Conservation (phyloP, 64 coral and sea anemone genomes). For the Montipora foliosa region DNA sequence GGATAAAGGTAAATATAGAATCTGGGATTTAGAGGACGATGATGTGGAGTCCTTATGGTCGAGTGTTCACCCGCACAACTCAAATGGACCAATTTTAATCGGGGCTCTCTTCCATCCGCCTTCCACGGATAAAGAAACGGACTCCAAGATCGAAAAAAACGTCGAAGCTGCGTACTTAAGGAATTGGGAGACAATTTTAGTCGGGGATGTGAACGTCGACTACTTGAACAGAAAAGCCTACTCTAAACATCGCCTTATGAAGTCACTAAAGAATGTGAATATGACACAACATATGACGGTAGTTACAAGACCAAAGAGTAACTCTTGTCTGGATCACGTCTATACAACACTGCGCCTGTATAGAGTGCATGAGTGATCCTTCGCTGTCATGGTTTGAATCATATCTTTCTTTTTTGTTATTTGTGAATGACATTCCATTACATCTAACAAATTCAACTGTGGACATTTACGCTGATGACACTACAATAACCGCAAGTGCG, state of each 20-base stretch:
- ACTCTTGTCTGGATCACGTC: too few relatives aligned
- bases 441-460: too few relatives aligned
- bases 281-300: too few relatives aligned
- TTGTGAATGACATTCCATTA: constrained; percentile 26
- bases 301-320: too few relatives aligned
- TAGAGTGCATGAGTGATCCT: neutral
- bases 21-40: constrained; percentile 15
- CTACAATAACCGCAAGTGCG: constrained; percentile 3
- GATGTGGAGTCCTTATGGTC: constrained; percentile 32
- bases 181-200: neutral
- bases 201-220: constrained; percentile 16
- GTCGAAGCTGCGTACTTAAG: constrained; percentile 29
- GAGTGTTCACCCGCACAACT: constrained; percentile 35
- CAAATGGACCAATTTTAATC: constrained; percentile 28
- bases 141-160: neutral
- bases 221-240: neutral
- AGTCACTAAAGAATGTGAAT: too few relatives aligned
- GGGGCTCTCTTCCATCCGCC: constrained; percentile 38
- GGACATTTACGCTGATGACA: constrained; percentile 40
- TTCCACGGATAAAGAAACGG: neutral
- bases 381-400: constrained; percentile 37
- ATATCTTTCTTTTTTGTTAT: neutral
- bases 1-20: neutral
- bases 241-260: too few relatives aligned
- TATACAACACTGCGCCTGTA: constrained; percentile 25